Conservation (phyloP, 2,888 invertebrate genomes). For the Myathropa florea region DNA sequence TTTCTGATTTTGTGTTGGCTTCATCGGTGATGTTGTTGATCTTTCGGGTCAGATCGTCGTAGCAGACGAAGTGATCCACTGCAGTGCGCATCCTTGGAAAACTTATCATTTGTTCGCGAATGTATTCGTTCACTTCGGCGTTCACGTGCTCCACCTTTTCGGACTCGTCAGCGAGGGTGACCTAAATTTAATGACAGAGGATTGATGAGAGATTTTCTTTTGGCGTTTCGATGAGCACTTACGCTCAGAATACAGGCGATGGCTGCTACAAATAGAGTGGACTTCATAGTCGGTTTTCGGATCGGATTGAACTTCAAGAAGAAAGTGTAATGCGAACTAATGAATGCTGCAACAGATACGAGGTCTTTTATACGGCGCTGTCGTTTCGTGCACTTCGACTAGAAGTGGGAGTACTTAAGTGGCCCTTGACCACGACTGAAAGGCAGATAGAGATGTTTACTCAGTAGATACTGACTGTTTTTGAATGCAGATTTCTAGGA, state of each 20-base stretch:
- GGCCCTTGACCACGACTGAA: not conserved
- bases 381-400: not conserved
- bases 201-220: not conserved
- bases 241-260: slow-evolving; percentile 41
- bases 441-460: not conserved
- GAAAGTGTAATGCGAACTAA: slow-evolving; percentile 5
- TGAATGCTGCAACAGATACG: not conserved
- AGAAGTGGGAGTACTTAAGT: slow-evolving; percentile 19
- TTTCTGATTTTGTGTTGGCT: slow-evolving; percentile 56
- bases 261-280: slow-evolving; percentile 8
- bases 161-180: slow-evolving; percentile 5
- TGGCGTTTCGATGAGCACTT: not conserved
- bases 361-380: slow-evolving; percentile 32
- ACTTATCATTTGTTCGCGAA: slow-evolving; percentile 41
- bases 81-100: slow-evolving; percentile 63
- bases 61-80: slow-evolving; percentile 52
- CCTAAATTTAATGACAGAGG: not conserved
- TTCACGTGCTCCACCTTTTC: slow-evolving; percentile 54
- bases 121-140: slow-evolving; percentile 58
- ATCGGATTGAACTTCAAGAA: not conserved
- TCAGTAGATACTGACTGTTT: not conserved
- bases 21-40: slow-evolving; percentile 45
- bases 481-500: not conserved
- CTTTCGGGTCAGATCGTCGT: slow-evolving; percentile 66
- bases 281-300: slow-evolving; percentile 39